These are phyloP conservation scores for Oncorhynchus nerka DNA, from an alignment of 2,113 vertebrate genomes.

Conservation along the genomic window DNA sequence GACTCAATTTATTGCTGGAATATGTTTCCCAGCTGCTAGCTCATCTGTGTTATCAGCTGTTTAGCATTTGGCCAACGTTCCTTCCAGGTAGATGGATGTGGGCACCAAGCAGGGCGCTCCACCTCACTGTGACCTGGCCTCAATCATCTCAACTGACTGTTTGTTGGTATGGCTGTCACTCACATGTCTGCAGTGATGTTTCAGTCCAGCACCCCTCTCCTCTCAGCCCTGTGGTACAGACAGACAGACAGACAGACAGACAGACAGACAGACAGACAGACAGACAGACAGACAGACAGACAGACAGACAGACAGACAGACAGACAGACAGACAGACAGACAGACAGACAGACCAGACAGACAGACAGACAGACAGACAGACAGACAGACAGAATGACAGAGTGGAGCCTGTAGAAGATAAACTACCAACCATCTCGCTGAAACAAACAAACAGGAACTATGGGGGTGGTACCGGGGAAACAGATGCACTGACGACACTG, in stretches of 20 bases:
- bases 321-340: no score
- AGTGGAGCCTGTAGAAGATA: constrained; percentile 28
- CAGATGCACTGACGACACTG: constrained; percentile 22
- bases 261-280: no score
- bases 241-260: no score
- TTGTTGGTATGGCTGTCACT: neutral
- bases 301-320: no score
- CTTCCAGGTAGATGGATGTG: constrained; percentile 29
- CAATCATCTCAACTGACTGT: neutral
- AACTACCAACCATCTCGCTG: constrained; percentile 12
- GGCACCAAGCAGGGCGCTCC: neutral
- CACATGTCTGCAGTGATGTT: neutral
- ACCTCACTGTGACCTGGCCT: neutral
- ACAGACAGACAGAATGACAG: neutral
- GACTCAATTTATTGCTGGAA: constrained; percentile 39
- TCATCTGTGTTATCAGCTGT: constrained; percentile 12
- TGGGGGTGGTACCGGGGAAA: constrained; percentile 10
- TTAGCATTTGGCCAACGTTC: constrained; percentile 7
- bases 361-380: no score
- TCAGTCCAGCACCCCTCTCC: no score
- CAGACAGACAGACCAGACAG: no score
- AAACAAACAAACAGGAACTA: constrained; percentile 29
- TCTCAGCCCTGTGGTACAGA: neutral
- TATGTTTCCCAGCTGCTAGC: constrained; percentile 26
- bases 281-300: no score